Percentiles rank a stretch among this genome's conserved stretches.
phyloP scores from a whole-genome alignment of 2,113 vertebrate species.

The Myocastor coypus region DNA sequence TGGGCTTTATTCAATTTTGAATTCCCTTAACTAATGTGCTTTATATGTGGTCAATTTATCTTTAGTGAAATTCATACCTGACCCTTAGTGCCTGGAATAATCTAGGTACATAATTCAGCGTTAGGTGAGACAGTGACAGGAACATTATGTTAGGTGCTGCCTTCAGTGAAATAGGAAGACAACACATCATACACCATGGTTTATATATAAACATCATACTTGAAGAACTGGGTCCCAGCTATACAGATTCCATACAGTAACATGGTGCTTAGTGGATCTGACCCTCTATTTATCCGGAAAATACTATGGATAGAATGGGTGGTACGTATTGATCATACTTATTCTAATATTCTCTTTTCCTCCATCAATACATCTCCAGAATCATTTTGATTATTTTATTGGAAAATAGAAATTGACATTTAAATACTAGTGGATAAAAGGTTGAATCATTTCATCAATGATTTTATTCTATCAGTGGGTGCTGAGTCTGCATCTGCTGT shows the following conservation, averaged over 20 bases:
- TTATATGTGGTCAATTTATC: not conserved
- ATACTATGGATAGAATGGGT: not conserved
- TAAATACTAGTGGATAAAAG: not conserved
- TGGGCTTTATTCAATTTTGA: constrained; percentile 16
- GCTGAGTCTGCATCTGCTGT: not conserved
- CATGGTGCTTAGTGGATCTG: not conserved
- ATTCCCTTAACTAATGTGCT: not conserved
- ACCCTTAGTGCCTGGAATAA: not conserved
- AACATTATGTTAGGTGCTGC: not conserved
- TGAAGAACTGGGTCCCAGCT: not conserved
- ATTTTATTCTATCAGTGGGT: not conserved
- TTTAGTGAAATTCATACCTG: not conserved
- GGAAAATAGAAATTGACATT: constrained; percentile 2
- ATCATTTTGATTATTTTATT: not conserved
- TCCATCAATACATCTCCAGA: not conserved
- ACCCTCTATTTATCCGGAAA: not conserved
- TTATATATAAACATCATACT: not conserved
- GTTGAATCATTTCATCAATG: not conserved
- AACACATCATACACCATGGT: not conserved
- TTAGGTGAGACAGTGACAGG: not conserved
- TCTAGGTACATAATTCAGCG: not conserved
- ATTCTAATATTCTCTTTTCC: not conserved
- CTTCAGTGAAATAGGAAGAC: not conserved
- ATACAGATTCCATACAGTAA: not conserved
- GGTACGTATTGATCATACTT: not conserved